These are phyloP conservation scores for Drosophila prosaltans DNA, from an alignment of 1,140 invertebrate species.

Conservation along the genomic window DNA sequence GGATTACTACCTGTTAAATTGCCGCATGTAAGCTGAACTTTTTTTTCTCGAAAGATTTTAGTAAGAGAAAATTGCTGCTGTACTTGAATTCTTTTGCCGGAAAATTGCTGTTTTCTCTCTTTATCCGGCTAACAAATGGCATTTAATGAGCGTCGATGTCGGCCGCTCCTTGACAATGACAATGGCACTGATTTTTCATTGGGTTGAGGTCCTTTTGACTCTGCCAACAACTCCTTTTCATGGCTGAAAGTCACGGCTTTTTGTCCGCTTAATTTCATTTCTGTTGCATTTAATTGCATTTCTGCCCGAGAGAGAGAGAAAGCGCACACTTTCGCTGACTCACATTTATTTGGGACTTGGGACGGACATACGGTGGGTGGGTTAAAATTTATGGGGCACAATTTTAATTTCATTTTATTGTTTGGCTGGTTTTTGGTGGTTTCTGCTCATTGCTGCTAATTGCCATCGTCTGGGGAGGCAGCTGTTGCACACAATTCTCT, in stretches of 20 bases:
- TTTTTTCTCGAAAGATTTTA: neutral
- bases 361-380: neutral
- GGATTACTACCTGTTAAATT: conserved; percentile 14
- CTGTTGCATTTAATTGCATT: conserved; percentile 74
- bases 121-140: conserved; percentile 42
- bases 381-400: conserved; percentile 55
- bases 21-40: conserved; percentile 6
- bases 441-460: conserved; percentile 74
- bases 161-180: conserved; percentile 28
- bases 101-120: neutral
- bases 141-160: conserved; percentile 45
- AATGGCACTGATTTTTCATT: conserved; percentile 60
- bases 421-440: conserved; percentile 38
- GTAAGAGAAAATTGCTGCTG: neutral
- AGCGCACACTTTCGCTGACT: conserved; percentile 2
- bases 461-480: conserved; percentile 46
- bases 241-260: conserved; percentile 51
- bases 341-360: conserved; percentile 24
- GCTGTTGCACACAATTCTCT: conserved; percentile 39
- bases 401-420: conserved; percentile 64
- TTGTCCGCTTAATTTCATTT: conserved; percentile 74
- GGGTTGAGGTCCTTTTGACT: conserved; percentile 5
- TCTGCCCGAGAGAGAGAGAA: neutral
- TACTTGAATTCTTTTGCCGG: neutral
- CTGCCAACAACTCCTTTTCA: conserved; percentile 30